A percentile compares a stretch with the other conserved stretches of the same genome.
Evolutionary conservation across 1,140 invertebrate genomes (phyloP).

Genomic region (Bradysia coprophila): DNA sequence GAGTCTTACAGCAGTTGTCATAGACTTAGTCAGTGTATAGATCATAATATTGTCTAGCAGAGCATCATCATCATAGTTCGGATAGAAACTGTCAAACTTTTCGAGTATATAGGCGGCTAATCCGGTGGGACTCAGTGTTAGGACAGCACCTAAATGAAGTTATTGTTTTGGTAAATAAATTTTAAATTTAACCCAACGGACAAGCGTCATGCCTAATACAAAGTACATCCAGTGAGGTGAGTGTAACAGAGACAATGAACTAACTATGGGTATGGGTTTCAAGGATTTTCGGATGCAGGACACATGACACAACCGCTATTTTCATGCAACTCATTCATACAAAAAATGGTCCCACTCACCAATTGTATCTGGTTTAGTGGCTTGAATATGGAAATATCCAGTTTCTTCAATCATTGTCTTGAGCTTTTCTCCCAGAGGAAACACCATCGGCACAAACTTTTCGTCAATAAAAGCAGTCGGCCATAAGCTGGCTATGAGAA

Average conservation of each 20-base stretch:
- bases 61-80: constrained; percentile 35
- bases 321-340: too few relatives aligned
- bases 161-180: too few relatives aligned
- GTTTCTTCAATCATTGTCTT: constrained; percentile 37
- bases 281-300: too few relatives aligned
- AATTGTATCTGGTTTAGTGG: constrained; percentile 81
- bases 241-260: too few relatives aligned
- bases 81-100: constrained; percentile 65
- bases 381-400: constrained; percentile 71
- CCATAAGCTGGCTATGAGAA: constrained; percentile 18
- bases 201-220: too few relatives aligned
- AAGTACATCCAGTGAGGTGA: too few relatives aligned
- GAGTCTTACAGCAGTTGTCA: constrained; percentile 54
- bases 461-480: constrained; percentile 36
- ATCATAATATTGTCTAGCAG: constrained; percentile 78
- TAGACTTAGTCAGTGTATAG: constrained; percentile 62
- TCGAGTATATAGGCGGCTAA: constrained; percentile 70
- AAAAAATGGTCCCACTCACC: constrained; percentile 43
- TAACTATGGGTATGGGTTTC: too few relatives aligned
- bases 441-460: constrained; percentile 33
- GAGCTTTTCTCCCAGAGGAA: constrained; percentile 33
- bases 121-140: constrained; percentile 48
- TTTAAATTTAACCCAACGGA: too few relatives aligned
- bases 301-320: too few relatives aligned
- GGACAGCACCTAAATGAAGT: constrained; percentile 35